These are phyloP conservation scores for Disparrhopalites patrizii DNA, from an alignment of 2,888 invertebrate genomes.

Conservation along the genomic window DNA sequence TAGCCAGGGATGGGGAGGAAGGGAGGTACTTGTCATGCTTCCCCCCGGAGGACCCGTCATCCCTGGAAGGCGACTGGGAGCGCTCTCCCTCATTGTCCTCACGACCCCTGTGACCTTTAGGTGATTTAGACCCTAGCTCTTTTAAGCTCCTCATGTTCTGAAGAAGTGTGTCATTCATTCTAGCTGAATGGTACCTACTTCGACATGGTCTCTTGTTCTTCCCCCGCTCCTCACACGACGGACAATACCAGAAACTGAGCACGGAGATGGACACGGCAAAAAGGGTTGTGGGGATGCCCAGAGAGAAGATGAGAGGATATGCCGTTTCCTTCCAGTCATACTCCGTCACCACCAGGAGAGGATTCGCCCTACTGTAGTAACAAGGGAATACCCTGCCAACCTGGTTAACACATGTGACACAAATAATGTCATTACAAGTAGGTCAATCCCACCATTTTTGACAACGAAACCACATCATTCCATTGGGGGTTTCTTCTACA, in stretches of 20 bases:
- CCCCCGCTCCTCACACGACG: constrained; percentile 60
- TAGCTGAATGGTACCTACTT: constrained; percentile 45
- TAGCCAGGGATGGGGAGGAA: constrained; percentile 47
- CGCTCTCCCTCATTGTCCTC: constrained; percentile 14
- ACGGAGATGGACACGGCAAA: constrained; percentile 80
- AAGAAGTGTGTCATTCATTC: constrained; percentile 41
- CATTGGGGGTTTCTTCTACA: no score
- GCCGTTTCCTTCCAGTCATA: constrained; percentile 85
- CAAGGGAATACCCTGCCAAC: constrained; percentile 64
- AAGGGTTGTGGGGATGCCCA: constrained; percentile 76
- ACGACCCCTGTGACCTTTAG: constrained; percentile 27
- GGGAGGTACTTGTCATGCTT: constrained; percentile 42
- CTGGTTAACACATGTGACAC: no score
- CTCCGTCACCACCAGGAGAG: constrained; percentile 67
- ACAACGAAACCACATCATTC: no score
- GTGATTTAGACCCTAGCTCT: constrained; percentile 22
- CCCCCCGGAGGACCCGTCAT: no score
- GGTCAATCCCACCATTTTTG: no score
- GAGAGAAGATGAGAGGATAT: constrained; percentile 71
- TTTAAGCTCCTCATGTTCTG: constrained; percentile 35
- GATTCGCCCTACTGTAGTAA: constrained; percentile 79
- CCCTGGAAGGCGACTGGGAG: constrained; percentile 35
- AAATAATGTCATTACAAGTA: no score
- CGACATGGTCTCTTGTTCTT: constrained; percentile 48
- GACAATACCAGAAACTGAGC: constrained; percentile 86